Evolutionary conservation across 2,888 invertebrate genomes (phyloP), one percentile per base, ranked within the genome.

Genomic region (Chesias legatella): DNA sequence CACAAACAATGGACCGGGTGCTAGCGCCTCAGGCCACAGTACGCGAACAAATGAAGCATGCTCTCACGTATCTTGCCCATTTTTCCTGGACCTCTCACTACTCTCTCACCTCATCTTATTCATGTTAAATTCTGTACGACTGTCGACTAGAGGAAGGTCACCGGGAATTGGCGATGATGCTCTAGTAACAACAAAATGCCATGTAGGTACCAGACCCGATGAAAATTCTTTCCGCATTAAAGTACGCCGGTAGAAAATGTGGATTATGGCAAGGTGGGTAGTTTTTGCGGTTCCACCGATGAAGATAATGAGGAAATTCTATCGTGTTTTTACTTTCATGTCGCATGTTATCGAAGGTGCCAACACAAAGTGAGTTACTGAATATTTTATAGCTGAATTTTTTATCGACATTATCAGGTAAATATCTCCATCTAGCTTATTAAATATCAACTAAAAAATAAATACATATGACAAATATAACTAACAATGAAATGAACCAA

Each of bases 1-100:
- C 64, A 69, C 78, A 83, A 76, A 80, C 84, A 82, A 80, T 79
- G 60, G 75, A 60, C 57, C 58, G 64, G 77, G 72, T 73, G 77
- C 79, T 67, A 63, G 67, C 60, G 80, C 84, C 80, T 61, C 62
- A 44, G 73, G 83, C 74, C 51, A 72, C 48, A 26, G 39, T 40
- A 33, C 43, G 11, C 43, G 58, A 72, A 68, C 73, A 80, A 82
- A 83, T 78, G 79, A 81, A 82, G 72, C 77, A 71, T 74, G 73
- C 74, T 75, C 78, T 78, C 77, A 80, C 76, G 76, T 75, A 67
- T 63, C 52, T 22, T 39, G 54, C 60, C 80, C 70, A 72, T 56
- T 60, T 60, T 63, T 35, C 36, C 40, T 47, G 59, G 73, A 68
- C 32, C 73, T 48, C 37, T 40, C 39, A 20, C 39, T 35, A 37